Base-by-base conservation (phyloP, 2,797 vertebrate genomes). In the Gallinago solitaria region DNA sequence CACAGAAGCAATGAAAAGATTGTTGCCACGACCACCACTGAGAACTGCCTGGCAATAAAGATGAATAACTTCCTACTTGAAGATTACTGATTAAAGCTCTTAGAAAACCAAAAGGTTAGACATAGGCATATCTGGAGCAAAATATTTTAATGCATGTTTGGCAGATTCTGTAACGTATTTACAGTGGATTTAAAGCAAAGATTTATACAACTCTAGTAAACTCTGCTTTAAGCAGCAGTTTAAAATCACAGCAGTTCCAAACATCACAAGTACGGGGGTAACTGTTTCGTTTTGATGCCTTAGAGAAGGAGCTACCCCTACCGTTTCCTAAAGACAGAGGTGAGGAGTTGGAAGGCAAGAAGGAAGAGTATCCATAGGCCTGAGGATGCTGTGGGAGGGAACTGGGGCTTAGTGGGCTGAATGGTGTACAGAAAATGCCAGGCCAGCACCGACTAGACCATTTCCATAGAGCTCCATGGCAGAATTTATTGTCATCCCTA, bases 21-120 rank as follows among this genome's bases (percentile, higher is more conserved):
- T 98, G 98, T 98, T 98, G 97, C 97, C 96, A 95, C 96, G 98
- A 99, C 99, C 98, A 99, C 99, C 98, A 97, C 98, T 98, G 98
- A 98, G 98, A 98, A 98, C 98, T 96, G 97, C 98, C 98, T 98
- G 98, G 98, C 98, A 98, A 99, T 99, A 98, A 99, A 99, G 98
- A 99, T 98, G 98, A 98, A 99, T 98, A 98, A 99, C 99, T 99
- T 99, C 99, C 98, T 99, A 99, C 98, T 98, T 97, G 97, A 98
- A 98, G 97, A 98, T 98, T 98, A 97, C 97, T 97, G 97, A 98
- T 98, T 98, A 98, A 98, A 97, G 97, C 97, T 97, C 96, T 97
- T 96, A 98, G 97, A 98, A 98, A 98, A 97, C 97, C 95, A 97
- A 98, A 97, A 94, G 97, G 98, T 97, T 98, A 97, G 97, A 96